These are phyloP conservation scores for Clistopyga incitator DNA, from an alignment of 2,888 invertebrate species.

Conservation along the genomic window DNA sequence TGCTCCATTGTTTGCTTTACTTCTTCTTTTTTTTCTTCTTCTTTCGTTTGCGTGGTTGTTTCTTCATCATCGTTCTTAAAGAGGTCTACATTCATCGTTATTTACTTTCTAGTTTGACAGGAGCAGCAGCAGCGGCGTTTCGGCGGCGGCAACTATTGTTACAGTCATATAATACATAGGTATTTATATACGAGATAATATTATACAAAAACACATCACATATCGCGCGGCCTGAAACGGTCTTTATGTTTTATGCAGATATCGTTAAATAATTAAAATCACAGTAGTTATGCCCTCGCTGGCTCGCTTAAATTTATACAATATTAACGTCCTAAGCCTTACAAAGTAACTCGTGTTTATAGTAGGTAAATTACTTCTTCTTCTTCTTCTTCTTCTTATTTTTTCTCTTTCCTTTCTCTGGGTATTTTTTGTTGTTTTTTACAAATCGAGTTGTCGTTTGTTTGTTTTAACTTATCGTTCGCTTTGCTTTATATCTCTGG, in stretches of 20 bases:
- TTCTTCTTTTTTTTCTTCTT: constrained; percentile 66
- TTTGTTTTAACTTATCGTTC: neutral
- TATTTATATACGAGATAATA: constrained; percentile 84
- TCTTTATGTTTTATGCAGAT: constrained; percentile 77
- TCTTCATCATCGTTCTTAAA: constrained; percentile 39
- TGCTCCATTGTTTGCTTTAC: constrained; percentile 65
- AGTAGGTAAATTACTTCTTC: constrained; percentile 73
- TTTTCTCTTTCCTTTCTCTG: too few species aligned
- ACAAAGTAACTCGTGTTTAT: constrained; percentile 81
- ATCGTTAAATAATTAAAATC: constrained; percentile 85
- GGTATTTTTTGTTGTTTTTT: too few species aligned
- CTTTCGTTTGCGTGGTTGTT: constrained; percentile 56
- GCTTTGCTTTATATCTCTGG: constrained; percentile 23
- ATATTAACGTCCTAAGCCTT: constrained; percentile 82
- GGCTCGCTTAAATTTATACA: constrained; percentile 84
- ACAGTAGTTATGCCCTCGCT: constrained; percentile 84
- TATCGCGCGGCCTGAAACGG: constrained; percentile 81
- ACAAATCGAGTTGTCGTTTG: constrained; percentile 35
- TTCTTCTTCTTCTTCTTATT: constrained; percentile 56
- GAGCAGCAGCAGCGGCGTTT: constrained; percentile 71
- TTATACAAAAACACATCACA: constrained; percentile 84
- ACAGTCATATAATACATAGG: constrained; percentile 84
- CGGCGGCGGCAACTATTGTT: constrained; percentile 81
- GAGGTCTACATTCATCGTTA: constrained; percentile 64
- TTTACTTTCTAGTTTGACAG: constrained; percentile 73